phyloP scores from a whole-genome alignment of 1,140 invertebrate genomes.

The Adoxophyes honmai region DNA sequence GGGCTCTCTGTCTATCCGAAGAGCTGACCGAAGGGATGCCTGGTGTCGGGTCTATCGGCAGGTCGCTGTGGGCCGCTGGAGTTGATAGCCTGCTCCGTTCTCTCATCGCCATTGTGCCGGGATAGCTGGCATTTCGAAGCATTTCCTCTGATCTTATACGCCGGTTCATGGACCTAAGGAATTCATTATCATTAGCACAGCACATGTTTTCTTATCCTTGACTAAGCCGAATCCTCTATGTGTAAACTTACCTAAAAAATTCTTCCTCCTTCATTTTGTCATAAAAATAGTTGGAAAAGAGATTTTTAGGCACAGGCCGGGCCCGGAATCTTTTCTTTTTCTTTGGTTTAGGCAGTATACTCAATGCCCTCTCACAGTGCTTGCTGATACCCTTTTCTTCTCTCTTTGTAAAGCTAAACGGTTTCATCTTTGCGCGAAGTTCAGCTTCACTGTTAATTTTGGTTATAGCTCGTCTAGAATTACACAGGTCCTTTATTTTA shows the following conservation, averaged over 20 bases:
- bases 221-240: too few relatives aligned
- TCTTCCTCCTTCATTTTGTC: slow-evolving; percentile 84
- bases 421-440: slow-evolving; percentile 79
- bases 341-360: slow-evolving; percentile 44
- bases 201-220: too few relatives aligned
- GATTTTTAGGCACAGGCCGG: slow-evolving; percentile 82
- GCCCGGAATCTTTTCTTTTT: slow-evolving; percentile 79
- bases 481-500: not conserved
- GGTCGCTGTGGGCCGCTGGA: slow-evolving; percentile 56
- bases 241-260: slow-evolving; percentile 79
- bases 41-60: slow-evolving; percentile 60
- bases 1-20: slow-evolving; percentile 40
- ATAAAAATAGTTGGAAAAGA: slow-evolving; percentile 84
- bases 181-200: too few relatives aligned
- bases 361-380: slow-evolving; percentile 61
- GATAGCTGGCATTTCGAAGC: slow-evolving; percentile 81
- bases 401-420: slow-evolving; percentile 80
- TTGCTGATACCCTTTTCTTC: slow-evolving; percentile 68
- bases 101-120: slow-evolving; percentile 83
- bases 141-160: slow-evolving; percentile 83
- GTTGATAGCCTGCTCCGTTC: slow-evolving; percentile 73
- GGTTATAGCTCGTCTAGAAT: slow-evolving; percentile 72
- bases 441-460: slow-evolving; percentile 78
- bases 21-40: slow-evolving; percentile 53
- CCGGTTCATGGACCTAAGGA: slow-evolving; percentile 80